Evolutionary conservation across 2,797 vertebrate species (phyloP).

Genomic region (Poeciliopsis turneri): DNA sequence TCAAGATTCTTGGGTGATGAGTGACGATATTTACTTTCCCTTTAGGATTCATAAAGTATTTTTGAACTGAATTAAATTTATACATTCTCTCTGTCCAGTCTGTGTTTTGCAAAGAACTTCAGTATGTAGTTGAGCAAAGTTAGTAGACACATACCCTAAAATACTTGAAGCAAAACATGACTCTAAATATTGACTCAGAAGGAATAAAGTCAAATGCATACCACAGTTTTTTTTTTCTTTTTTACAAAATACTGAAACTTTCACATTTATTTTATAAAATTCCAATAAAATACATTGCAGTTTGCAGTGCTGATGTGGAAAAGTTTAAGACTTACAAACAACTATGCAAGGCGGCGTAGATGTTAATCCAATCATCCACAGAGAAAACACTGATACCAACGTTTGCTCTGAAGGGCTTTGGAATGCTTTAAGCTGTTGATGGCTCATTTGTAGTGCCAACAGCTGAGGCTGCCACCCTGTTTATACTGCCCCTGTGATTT

Average conservation of each 20-base stretch:
- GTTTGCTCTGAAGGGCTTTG: conserved; percentile 58
- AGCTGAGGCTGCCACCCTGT: conserved; percentile 73
- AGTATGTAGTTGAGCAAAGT: neutral
- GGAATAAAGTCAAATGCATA: conserved; percentile 13
- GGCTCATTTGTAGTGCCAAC: conserved; percentile 81
- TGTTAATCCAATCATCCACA: conserved; percentile 54
- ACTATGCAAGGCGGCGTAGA: conserved; percentile 20
- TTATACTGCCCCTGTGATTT: conserved; percentile 72
- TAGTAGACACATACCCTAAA: neutral
- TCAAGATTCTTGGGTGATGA: neutral
- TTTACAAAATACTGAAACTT: neutral
- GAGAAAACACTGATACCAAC: conserved; percentile 60
- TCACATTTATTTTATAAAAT: neutral
- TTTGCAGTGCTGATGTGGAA: neutral
- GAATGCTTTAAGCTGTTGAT: conserved; percentile 78
- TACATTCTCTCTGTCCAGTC: neutral
- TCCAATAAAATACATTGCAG: neutral
- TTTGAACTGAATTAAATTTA: neutral
- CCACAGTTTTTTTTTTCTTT: neutral
- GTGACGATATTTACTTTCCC: neutral
- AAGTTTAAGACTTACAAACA: neutral
- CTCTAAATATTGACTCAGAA: neutral
- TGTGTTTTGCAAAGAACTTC: neutral
- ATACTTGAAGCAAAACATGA: neutral
- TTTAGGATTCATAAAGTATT: neutral